Evolutionary conservation across 2,113 vertebrate species (phyloP).

Genomic region (Pycnonotus jocosus): DNA sequence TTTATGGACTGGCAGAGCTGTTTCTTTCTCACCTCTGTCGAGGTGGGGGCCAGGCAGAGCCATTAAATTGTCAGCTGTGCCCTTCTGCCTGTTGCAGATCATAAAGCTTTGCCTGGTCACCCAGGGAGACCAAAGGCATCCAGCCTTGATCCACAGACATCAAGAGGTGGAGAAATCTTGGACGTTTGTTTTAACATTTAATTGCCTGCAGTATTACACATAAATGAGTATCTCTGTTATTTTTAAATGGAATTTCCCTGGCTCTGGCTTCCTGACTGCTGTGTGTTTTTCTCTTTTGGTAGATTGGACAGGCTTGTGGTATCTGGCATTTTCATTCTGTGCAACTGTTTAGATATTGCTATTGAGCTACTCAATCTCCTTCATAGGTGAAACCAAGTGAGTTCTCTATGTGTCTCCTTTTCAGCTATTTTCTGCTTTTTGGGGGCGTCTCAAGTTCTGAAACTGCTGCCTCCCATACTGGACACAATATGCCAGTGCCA

Average conservation of each 20-base stretch:
- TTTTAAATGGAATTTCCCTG: constrained; percentile 1
- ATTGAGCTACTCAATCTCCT: neutral
- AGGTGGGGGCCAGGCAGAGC: neutral
- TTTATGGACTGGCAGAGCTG: neutral
- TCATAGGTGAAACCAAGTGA: neutral
- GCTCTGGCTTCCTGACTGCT: neutral
- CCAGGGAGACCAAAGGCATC: neutral
- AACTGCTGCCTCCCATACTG: neutral
- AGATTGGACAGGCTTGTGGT: neutral
- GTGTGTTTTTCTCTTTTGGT: neutral
- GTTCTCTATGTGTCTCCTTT: neutral
- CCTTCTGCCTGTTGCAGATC: neutral
- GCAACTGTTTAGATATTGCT: neutral
- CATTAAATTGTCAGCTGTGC: neutral
- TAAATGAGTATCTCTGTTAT: neutral
- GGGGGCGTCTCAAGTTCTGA: neutral
- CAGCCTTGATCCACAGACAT: neutral
- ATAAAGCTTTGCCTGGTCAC: neutral
- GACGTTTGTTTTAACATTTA: constrained; percentile 1
- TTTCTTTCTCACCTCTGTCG: neutral
- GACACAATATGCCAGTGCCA: neutral
- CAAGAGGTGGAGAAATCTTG: neutral
- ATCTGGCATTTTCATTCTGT: neutral
- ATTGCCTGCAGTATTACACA: neutral
- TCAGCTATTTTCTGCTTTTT: constrained; percentile 1